These are phyloP conservation scores for Cydia fagiglandana DNA, from an alignment of 1,140 invertebrate genomes.

Conservation along the genomic window DNA sequence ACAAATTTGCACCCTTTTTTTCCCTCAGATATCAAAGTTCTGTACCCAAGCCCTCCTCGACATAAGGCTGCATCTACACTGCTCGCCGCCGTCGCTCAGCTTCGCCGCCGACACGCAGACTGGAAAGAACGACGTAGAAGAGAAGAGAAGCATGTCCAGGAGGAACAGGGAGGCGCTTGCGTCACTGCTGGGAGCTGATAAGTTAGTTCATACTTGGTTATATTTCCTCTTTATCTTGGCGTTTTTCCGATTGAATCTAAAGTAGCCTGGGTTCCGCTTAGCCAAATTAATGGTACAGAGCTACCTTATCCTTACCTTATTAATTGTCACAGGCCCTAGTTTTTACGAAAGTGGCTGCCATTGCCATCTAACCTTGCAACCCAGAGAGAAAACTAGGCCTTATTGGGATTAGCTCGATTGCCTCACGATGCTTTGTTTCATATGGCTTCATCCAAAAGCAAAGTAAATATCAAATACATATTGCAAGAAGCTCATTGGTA, in stretches of 20 bases:
- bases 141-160: constrained; percentile 55
- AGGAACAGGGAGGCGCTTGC: constrained; percentile 60
- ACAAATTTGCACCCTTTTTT: background rate
- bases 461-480: too few species aligned
- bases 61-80: constrained; percentile 65
- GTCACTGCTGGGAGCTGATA: constrained; percentile 53
- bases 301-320: too few species aligned
- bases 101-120: constrained; percentile 46
- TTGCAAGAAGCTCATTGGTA: too few species aligned
- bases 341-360: too few species aligned
- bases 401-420: too few species aligned
- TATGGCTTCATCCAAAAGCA: too few species aligned
- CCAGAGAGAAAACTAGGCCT: too few species aligned
- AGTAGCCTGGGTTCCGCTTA: too few species aligned
- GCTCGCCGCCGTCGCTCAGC: constrained; percentile 62
- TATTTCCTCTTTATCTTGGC: background rate
- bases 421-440: too few species aligned
- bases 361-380: too few species aligned
- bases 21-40: constrained; percentile 59
- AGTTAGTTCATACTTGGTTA: constrained; percentile 41
- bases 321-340: too few species aligned
- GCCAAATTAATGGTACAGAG: too few species aligned
- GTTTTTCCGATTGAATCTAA: background rate
- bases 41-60: constrained; percentile 62
- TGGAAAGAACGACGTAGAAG: constrained; percentile 35